These are phyloP conservation scores for Euphydryas editha DNA, from an alignment of 2,888 invertebrate genomes.

Conservation along the genomic window DNA sequence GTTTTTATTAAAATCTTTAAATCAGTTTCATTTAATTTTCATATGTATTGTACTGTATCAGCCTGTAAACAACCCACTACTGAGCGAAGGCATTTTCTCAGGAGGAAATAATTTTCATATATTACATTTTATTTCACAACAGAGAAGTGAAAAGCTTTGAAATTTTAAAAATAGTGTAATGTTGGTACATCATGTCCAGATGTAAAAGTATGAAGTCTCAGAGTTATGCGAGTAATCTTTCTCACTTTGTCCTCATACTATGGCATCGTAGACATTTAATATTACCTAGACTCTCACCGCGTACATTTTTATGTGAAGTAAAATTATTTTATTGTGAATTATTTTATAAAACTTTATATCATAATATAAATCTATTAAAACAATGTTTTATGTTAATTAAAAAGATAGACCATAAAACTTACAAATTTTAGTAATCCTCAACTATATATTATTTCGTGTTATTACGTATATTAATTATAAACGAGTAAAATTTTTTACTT, in stretches of 20 bases:
- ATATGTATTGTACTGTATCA: too few relatives aligned
- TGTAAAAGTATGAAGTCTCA: neutral
- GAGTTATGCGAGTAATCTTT: neutral
- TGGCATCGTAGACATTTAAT: constrained; percentile 2
- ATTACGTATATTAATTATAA: too few relatives aligned
- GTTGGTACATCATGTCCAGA: neutral
- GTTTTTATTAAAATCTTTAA: neutral
- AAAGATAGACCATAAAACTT: too few relatives aligned
- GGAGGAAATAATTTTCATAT: too few relatives aligned
- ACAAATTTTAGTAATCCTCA: too few relatives aligned
- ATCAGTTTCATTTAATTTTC: neutral
- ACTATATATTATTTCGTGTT: too few relatives aligned
- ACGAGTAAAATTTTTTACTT: too few relatives aligned
- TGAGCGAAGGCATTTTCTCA: too few relatives aligned
- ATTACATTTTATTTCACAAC: too few relatives aligned
- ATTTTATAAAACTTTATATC: neutral
- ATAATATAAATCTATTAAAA: too few relatives aligned
- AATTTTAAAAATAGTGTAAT: neutral
- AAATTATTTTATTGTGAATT: neutral
- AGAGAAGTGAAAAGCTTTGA: neutral
- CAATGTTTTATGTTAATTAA: too few relatives aligned
- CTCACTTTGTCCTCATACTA: neutral
- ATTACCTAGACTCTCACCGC: neutral
- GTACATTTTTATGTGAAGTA: neutral
- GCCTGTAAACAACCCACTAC: too few relatives aligned